phyloP scores from a whole-genome alignment of 1,140 invertebrate species.

The Panonychus citri region DNA sequence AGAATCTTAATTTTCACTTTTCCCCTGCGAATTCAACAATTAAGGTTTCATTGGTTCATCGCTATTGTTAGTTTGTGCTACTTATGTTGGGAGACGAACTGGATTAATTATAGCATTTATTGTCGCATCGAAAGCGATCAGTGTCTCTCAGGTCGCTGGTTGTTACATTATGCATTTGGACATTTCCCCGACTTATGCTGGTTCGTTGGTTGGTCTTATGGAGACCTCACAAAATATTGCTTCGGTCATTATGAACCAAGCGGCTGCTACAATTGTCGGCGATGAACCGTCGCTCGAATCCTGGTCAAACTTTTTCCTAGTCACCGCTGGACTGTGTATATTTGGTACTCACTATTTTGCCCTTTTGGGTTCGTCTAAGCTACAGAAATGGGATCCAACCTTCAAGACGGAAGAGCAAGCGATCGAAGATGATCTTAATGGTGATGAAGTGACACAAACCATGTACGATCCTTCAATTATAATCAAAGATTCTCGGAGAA shows the following conservation, averaged over 20 bases:
- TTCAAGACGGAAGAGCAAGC: no score
- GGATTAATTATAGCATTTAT: slow-evolving; percentile 5
- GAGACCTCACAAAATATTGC: slow-evolving; percentile 18
- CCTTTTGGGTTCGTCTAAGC: slow-evolving; percentile 11
- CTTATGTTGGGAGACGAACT: slow-evolving; percentile 37
- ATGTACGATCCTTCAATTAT: no score
- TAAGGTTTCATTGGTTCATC: slow-evolving; percentile 29
- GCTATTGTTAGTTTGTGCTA: slow-evolving; percentile 39
- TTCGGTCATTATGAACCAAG: slow-evolving; percentile 16
- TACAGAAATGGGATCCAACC: slow-evolving; percentile 3
- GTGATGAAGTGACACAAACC: no score
- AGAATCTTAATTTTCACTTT: no score
- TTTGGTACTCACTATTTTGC: slow-evolving; percentile 49
- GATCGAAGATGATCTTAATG: no score
- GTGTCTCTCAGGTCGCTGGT: slow-evolving; percentile 8
- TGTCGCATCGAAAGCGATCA: not conserved
- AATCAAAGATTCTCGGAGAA: no score
- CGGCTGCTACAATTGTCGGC: slow-evolving; percentile 13
- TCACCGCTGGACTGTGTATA: slow-evolving; percentile 44
- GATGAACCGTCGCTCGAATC: slow-evolving; percentile 40
- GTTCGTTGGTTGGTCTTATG: slow-evolving; percentile 18
- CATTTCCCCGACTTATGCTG: slow-evolving; percentile 13
- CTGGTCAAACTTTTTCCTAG: slow-evolving; percentile 62
- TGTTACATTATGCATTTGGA: slow-evolving; percentile 10
- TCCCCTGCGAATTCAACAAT: no score